Evolutionary conservation across 2,888 invertebrate species (phyloP).

Genomic region (Lasiommata megera): DNA sequence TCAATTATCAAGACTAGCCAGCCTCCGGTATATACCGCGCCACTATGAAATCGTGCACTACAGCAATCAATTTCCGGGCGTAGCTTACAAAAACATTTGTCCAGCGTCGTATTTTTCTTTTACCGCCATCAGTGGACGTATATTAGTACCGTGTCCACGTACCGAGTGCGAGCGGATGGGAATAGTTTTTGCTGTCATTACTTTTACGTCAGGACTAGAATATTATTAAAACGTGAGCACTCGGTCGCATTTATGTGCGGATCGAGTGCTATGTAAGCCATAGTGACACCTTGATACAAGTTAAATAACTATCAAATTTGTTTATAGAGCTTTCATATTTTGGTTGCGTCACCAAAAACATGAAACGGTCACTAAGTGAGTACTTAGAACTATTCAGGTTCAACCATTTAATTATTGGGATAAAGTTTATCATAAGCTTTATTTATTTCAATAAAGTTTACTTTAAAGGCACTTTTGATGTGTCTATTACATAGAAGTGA

Average conservation of each 20-base stretch:
- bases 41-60: conserved; percentile 29
- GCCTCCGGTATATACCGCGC: conserved; percentile 17
- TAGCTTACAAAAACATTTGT: conserved; percentile 52
- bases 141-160: conserved; percentile 39
- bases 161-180: conserved; percentile 30
- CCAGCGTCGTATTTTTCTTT: conserved; percentile 49
- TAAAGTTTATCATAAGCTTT: too few relatives aligned
- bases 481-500: too few relatives aligned
- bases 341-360: too few relatives aligned
- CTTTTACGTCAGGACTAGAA: conserved; percentile 12
- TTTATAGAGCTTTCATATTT: too few relatives aligned
- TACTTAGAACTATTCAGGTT: too few relatives aligned
- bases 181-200: conserved; percentile 16
- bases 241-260: not conserved
- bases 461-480: too few relatives aligned
- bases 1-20: too few relatives aligned
- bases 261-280: not conserved
- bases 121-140: conserved; percentile 41
- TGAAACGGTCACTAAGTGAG: too few relatives aligned
- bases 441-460: too few relatives aligned
- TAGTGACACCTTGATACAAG: conserved; percentile 1
- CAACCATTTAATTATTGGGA: too few relatives aligned
- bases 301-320: too few relatives aligned
- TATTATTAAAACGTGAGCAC: conserved; percentile 13
- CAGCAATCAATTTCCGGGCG: conserved; percentile 36